Base-by-base conservation (phyloP, 2,113 vertebrate species). In the Plecotus auritus region DNA sequence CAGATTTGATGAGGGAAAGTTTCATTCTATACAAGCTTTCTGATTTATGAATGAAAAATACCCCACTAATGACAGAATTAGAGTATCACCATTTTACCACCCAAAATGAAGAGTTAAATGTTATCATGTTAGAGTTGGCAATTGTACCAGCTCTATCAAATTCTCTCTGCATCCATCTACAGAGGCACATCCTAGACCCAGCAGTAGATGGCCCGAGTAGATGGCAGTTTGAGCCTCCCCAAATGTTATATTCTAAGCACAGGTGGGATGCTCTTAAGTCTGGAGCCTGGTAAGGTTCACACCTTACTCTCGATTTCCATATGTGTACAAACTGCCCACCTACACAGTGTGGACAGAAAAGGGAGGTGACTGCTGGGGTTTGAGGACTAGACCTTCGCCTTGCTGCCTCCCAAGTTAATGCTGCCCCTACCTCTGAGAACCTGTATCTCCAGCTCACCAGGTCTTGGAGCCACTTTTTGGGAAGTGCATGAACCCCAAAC, bases 161-260 rank as follows among this genome's bases (percentile, higher is more conserved):
- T 14, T 32, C 18, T 70, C 32, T 70, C 22, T 42, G 77, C 40
- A 61, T 61, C 26, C 22, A 28, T 49, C 40, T 12, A 22, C 0
- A 17, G 51, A 32, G 51, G 95, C 0, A 98, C 97, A 0, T 97
- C 97, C 67, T 98, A 98, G 74, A 99, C 74, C 69, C 95, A 95
- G 56, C 96, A 94, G 98, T 98, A 99, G 47, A 98, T 91, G 45
- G 97, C 93, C 78, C 96, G 87, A 0, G 98, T 98, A 97, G n/a
- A n/a, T n/a, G 0, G 98, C 98, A 0, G 95, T 92, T 10, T 95
- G 35, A 98, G 97, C 54, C 98, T 97, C 59, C 98, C 98, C 28
- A 98, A 98, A 23, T 97, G 98, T 88, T 98, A 98, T 0, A 98
- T 94, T 8, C 97, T 98, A 91, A 99, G 97, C 17, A 98, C 95